Conservation (phyloP, 2,888 invertebrate genomes). For the Mythimna albipuncta region DNA sequence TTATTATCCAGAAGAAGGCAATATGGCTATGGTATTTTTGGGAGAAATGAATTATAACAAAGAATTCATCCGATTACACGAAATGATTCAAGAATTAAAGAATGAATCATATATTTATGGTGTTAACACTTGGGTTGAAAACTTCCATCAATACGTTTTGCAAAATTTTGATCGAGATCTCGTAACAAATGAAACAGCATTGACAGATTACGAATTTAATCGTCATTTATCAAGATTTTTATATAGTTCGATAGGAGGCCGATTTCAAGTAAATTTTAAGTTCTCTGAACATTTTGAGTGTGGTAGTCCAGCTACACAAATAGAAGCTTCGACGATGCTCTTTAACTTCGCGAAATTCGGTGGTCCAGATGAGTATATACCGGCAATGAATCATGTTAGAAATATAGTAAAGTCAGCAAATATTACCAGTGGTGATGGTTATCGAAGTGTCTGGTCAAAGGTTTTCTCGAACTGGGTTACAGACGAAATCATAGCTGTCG, state of each 20-base stretch:
- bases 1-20: conserved; percentile 92
- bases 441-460: conserved; percentile 93
- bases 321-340: conserved; percentile 91
- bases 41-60: conserved; percentile 92
- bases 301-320: conserved; percentile 90
- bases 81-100: conserved; percentile 88
- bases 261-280: conserved; percentile 92
- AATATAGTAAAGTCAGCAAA: conserved; percentile 89
- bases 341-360: conserved; percentile 91
- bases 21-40: conserved; percentile 92
- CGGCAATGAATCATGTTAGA: conserved; percentile 93
- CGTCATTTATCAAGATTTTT: conserved; percentile 93
- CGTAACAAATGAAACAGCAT: conserved; percentile 84
- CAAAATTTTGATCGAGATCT: conserved; percentile 88
- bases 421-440: conserved; percentile 91
- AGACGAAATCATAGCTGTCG: conserved; percentile 94
- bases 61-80: conserved; percentile 91
- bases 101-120: conserved; percentile 89
- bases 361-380: conserved; percentile 93
- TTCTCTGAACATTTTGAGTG: conserved; percentile 91
- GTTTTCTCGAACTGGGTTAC: conserved; percentile 94
- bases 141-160: conserved; percentile 92
- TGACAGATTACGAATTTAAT: conserved; percentile 90
- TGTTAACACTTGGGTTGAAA: conserved; percentile 92
- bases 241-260: conserved; percentile 92